Percentiles rank a stretch among this genome's conserved stretches.
Evolutionary conservation across 2,797 vertebrate species (phyloP).

Genomic region (Lindbergichthys nudifrons): DNA sequence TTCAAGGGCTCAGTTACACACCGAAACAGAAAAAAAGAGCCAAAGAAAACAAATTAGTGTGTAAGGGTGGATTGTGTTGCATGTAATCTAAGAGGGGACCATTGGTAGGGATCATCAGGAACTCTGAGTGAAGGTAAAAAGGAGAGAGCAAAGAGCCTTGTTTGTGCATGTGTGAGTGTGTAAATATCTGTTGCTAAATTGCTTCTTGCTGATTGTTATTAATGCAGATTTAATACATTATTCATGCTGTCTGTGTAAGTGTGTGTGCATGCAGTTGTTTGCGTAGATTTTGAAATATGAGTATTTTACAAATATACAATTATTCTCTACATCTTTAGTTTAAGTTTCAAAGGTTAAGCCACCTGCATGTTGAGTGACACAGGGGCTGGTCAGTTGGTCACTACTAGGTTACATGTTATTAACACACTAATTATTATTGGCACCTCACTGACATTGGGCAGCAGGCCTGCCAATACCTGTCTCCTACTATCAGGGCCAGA

Average conservation of each 20-base stretch:
- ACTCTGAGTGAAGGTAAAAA: constrained; percentile 79
- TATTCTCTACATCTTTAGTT: constrained; percentile 5
- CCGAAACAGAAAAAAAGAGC: constrained; percentile 74
- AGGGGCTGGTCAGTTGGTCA: constrained; percentile 41
- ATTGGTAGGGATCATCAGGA: constrained; percentile 79
- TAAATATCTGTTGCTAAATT: constrained; percentile 43
- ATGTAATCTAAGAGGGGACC: constrained; percentile 84
- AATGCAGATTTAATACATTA: constrained; percentile 39
- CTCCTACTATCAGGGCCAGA: constrained; percentile 71
- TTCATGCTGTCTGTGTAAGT: constrained; percentile 1
- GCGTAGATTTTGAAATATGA: constrained; percentile 1
- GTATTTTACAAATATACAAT: constrained; percentile 1
- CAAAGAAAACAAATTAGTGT: constrained; percentile 87
- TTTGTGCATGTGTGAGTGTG: constrained; percentile 53
- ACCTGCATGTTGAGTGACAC: constrained; percentile 16
- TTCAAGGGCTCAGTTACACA: constrained; percentile 84
- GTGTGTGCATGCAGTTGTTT: neutral
- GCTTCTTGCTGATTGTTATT: constrained; percentile 29
- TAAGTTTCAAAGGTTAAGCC: constrained; percentile 4
- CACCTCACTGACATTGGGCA: constrained; percentile 74
- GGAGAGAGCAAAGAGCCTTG: constrained; percentile 65
- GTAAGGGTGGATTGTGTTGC: constrained; percentile 86
- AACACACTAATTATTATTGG: constrained; percentile 79
- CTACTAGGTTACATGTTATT: constrained; percentile 72
- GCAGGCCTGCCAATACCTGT: constrained; percentile 80